Conservation (phyloP, 2,797 vertebrate genomes). For the Rhincodon typus region DNA sequence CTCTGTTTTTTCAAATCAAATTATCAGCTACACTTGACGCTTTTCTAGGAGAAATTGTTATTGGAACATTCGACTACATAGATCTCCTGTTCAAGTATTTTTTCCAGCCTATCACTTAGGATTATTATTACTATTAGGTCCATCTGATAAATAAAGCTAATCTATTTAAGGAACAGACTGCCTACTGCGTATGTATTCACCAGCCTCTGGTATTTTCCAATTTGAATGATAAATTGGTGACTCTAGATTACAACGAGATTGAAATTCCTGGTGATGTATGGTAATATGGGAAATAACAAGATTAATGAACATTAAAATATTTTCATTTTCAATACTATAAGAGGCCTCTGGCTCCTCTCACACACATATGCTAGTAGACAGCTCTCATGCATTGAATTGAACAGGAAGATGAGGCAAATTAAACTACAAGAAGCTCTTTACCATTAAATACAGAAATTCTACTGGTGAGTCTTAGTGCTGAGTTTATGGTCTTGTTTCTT, state of each 20-base stretch:
- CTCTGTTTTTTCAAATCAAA: neutral
- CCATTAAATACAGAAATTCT: constrained; percentile 10
- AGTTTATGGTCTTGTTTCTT: neutral
- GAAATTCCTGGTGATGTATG: neutral
- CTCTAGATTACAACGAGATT: neutral
- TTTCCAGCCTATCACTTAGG: neutral
- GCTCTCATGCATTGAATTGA: neutral
- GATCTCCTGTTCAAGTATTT: neutral
- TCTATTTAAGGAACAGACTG: neutral
- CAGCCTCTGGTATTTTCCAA: neutral
- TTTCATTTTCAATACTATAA: neutral
- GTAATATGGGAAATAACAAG: neutral
- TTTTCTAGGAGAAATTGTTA: neutral
- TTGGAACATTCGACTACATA: neutral
- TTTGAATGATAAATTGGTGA: constrained; percentile 26
- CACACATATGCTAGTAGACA: neutral
- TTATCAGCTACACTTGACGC: neutral
- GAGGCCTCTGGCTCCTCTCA: neutral
- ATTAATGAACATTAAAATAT: constrained; percentile 29
- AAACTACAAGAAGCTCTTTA: neutral
- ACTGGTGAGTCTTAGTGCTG: neutral
- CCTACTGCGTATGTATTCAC: neutral
- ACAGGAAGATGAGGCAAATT: neutral
- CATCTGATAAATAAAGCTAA: constrained; percentile 13
- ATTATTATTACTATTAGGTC: neutral